Evolutionary conservation across 2,888 invertebrate genomes (phyloP), one percentile per base, ranked within the genome.

Genomic region (Drosophila pseudotakahashii): DNA sequence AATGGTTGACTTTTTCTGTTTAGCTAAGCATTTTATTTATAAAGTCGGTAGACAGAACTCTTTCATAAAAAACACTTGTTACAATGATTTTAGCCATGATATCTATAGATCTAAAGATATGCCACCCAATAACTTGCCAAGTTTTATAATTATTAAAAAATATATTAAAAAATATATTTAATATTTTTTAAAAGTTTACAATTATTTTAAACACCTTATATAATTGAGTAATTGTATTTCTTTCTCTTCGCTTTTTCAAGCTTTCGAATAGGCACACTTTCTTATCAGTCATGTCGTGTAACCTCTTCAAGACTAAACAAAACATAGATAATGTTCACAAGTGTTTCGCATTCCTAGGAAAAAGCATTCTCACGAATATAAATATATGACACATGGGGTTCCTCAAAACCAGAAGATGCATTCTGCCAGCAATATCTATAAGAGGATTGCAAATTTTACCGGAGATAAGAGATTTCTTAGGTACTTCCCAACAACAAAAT

Each of bases 401-500:
- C 10, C 6, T 11, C 13, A 14, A 36, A 26, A 16, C 26, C 30
- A 19, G n/a, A 39, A 58, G 58, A 39, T 54, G 57, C 14, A 14
- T 19, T 55, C 19, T 48, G 34, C 13, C 47, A 32, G 11, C 14
- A 16, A 6, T 32, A 39, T 30, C n/a, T 53, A 45, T 14, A 36
- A 14, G 10, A 10, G 36, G n/a, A 13, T 19, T 30, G 53, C 26
- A 23, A 23, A 23, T 59, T 34, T 60, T n/a, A n/a, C 2, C 32
- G 9, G n/a, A 52, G 54, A 67, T 67, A 66, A 64, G 44, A 14
- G 16, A 64, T 30, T 30, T 23, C 2, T 26, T 3, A 23, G 67
- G 64, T 53, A 34, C 45, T 66, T 67, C 68, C 64, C 66, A 23
- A 44, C 63, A 36, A 42, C 19, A 19, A 63, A 63, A 63, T 30